Evolutionary conservation across 2,113 vertebrate species (phyloP), one percentile per base, ranked within the genome.

Genomic region (Tyrannus savana): DNA sequence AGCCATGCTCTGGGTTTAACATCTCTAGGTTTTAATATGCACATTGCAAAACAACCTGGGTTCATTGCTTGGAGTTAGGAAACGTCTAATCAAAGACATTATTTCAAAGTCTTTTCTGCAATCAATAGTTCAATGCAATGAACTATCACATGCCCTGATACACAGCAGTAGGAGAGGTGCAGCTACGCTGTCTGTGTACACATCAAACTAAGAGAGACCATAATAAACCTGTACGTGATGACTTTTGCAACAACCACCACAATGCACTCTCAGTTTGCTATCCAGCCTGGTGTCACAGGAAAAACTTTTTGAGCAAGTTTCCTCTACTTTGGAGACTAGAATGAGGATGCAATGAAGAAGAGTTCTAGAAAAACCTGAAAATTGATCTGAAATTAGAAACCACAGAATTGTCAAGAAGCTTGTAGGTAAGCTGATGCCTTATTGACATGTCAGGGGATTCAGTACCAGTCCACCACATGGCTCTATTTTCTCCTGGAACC

Each of bases 131-230:
- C 31, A 74, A 23, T 0, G 0, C 53, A 62, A 73, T 49, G 58
- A 88, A 37, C 24, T 31, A 23, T 18, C 31, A 21, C 44, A 9
- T 23, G 33, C 14, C 30, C 13, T 71, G 28, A 22, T 52, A n/a
- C 19, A 19, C 5, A 25, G 14, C 22, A 56, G 42, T 4, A 62
- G 31, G 28, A 90, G n/a, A 69, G 25, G 7, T 49, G n/a, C 19
- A 76, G 56, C 16, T 46, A 31, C 6, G 7, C 27, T 52, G 13
- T 17, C 1, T 0, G n/a, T 18, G 31, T 9, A 22, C 12, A 7
- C 0, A 0, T 31, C 58, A 72, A 59, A 35, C 66, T 39, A 15
- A 74, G 39, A 68, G 31, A 37, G 19, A 37, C 2, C 6, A 3
- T 15, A 60, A 31, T 17, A 58, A 35, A 9, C n/a, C 17, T 19